A percentile compares a stretch with the other conserved stretches of the same genome.
These are phyloP conservation scores for Gyrodactylus salaris DNA, from an alignment of 1,140 invertebrate genomes.

Conservation along the genomic window DNA sequence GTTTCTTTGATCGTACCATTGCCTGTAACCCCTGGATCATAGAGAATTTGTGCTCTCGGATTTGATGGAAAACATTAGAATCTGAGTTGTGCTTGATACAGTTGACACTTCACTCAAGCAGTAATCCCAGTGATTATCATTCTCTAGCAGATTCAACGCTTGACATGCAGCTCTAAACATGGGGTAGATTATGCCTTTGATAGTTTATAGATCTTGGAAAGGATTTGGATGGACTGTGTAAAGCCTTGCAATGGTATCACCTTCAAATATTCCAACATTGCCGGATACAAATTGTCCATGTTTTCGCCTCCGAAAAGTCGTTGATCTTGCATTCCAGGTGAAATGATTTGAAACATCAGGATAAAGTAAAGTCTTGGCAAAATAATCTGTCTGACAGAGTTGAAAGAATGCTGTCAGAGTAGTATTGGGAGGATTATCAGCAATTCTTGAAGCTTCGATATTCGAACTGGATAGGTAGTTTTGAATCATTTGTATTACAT, in stretches of 20 bases:
- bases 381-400: conserved; percentile 13
- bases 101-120: too few relatives aligned
- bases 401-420: conserved; percentile 19
- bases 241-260: background rate
- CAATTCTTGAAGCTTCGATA: too few relatives aligned
- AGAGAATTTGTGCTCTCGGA: too few relatives aligned
- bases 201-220: background rate
- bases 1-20: too few relatives aligned
- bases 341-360: conserved; percentile 13
- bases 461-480: too few relatives aligned
- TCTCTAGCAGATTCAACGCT: background rate
- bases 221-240: background rate
- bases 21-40: too few relatives aligned
- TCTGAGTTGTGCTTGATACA: too few relatives aligned
- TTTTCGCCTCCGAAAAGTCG: background rate
- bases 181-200: background rate
- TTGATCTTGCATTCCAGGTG: conserved; percentile 11
- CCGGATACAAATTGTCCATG: background rate
- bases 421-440: conserved; percentile 13
- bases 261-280: background rate
- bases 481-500: too few relatives aligned
- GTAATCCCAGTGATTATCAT: background rate
- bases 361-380: conserved; percentile 14
- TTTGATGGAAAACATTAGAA: too few relatives aligned
- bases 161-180: background rate